These are phyloP conservation scores for Microtus richardsoni DNA, from an alignment of 2,113 vertebrate genomes.

Conservation along the genomic window DNA sequence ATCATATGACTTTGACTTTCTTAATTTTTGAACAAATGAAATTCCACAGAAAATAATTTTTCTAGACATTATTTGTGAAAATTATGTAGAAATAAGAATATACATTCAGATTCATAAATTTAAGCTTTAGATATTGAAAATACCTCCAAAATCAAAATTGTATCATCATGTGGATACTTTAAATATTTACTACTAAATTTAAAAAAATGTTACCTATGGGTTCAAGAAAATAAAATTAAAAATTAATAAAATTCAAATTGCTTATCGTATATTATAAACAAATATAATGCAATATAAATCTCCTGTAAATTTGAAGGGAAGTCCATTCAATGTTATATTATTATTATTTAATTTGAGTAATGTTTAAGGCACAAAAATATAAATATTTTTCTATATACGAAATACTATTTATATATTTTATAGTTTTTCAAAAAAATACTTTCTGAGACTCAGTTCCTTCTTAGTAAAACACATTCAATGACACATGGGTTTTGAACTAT, in stretches of 20 bases:
- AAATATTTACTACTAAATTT: conserved; percentile 45
- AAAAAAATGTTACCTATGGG: not conserved
- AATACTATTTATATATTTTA: conserved; percentile 29
- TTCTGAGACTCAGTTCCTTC: not conserved
- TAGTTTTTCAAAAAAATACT: not conserved
- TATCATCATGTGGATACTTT: not conserved
- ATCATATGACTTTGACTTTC: not conserved
- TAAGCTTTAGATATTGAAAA: conserved; percentile 34
- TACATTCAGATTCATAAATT: conserved; percentile 24
- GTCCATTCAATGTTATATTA: not conserved
- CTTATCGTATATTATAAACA: conserved; percentile 14
- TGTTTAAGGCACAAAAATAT: conserved; percentile 18
- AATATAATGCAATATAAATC: not conserved
- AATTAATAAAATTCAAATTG: conserved; percentile 39
- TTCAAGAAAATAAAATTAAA: not conserved
- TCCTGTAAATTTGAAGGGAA: not conserved
- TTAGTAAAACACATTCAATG: not conserved
- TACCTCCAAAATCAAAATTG: not conserved
- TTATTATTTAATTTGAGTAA: conserved; percentile 28
- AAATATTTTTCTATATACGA: conserved; percentile 13
- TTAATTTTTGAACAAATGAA: not conserved
- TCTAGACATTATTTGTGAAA: conserved; percentile 1
- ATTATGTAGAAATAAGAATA: conserved; percentile 17
- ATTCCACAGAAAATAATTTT: not conserved
- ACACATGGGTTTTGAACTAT: not conserved